Base-by-base conservation (phyloP, 2,888 invertebrate genomes). In the Plemyria rubiginata region DNA sequence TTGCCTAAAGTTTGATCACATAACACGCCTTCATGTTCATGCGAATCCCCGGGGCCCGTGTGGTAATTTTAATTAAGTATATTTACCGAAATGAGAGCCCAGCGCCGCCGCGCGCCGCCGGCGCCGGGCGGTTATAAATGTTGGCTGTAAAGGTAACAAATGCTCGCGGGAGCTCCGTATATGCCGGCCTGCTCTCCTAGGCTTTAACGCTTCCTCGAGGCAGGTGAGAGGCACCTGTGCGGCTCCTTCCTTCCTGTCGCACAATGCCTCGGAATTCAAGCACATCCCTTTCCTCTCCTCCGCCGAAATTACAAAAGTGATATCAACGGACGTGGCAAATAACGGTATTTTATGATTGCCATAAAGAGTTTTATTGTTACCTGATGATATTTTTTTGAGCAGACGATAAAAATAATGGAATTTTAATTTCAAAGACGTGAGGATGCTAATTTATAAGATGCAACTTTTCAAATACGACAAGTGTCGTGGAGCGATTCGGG, bases 31-130 rank as follows among this genome's bases (percentile, higher is more conserved):
- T 81, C 78, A 71, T 76, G 77, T 81, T 80, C 77, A 77, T 77
- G 80, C 72, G 74, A 80, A 84, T 77, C 75, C 83, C 82, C 66
- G 78, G 80, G 83, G 74, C 74, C 79, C 80, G 85, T 85, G 87
- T 79, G 87, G 86, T 87, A 87, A 89, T 90, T 90, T 90, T 90
- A 90, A 90, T 90, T 90, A 90, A 90, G 84, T 85, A 86, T 87
- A 87, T 88, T 88, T 86, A 84, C 82, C 76, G 83, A 81, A 81
- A 85, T 80, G 82, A 81, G 84, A 81, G 77, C 75, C 71, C 45
- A 15, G 43, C 73, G 77, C 22, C 22, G 22, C 32, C 76, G 79
- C 76, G 63, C 36, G 76, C 78, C 76, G n/a, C n/a, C n/a, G n/a
- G n/a, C n/a, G 63, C 77, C 73, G 73, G 67, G 82, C 77, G 70